Evolutionary conservation across 2,888 invertebrate species (phyloP), one percentile per base, ranked within the genome.

Genomic region (Eupithecia pulchellata): DNA sequence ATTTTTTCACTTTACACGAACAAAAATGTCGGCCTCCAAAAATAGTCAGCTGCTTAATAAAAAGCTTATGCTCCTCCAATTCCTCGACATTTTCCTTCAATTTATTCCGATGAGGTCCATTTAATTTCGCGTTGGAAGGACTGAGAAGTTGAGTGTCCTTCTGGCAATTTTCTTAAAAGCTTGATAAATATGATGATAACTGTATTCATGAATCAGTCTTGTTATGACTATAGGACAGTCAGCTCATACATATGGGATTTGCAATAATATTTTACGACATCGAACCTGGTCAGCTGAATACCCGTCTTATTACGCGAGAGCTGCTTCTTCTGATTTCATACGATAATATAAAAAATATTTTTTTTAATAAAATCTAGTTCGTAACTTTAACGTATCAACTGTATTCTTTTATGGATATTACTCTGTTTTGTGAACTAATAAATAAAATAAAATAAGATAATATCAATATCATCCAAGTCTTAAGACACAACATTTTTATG

Each of bases 81-180:
- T 63, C 68, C 66, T 68, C 61, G 52, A 25, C 61, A 71, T 68
- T 68, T 61, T 68, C 62, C 61, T 36, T 68, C 65, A 61, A 75
- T 65, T 73, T 73, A 66, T 64, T 70, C 67, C 30, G 52, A 74
- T 68, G 64, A 58, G 64, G 55, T 64, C 57, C 30, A 52, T 73
- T 73, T 69, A 74, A 71, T 72, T 71, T 76, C 39, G 71, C 65
- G 72, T 72, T 71, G 71, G 58, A 29, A 68, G 64, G 25, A 25
- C 52, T 42, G 69, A 72, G 65, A 57, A 39, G 63, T 66, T 74
- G 32, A 66, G 68, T 57, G 66, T 75, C 64, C 66, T 75, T 64
- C 61, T 62, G 64, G 65, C 72, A 73, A 73, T 72, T 66, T 67
- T 58, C 58, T 47, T 64, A 30, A 72, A 70, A 70, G 71, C 63